Percentiles rank a stretch among this genome's conserved stretches.
Conservation (phyloP, 2,888 invertebrate species). For the Drosophila conformis region DNA sequence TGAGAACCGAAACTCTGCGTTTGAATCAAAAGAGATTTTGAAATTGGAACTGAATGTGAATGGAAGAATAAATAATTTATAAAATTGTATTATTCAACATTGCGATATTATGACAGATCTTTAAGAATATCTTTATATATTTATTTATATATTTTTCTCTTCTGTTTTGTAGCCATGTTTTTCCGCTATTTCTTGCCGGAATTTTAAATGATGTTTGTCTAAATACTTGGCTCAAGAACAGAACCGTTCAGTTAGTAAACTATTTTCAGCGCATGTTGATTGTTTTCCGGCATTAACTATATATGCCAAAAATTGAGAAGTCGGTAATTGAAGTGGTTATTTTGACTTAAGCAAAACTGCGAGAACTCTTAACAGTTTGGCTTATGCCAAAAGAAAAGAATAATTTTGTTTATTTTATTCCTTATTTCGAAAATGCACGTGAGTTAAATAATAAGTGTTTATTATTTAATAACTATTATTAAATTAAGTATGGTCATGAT, state of each 20-base stretch:
- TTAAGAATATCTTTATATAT: neutral
- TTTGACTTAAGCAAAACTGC: no score
- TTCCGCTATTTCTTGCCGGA: neutral
- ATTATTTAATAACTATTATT: neutral
- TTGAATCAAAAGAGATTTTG: neutral
- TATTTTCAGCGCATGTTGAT: constrained; percentile 36
- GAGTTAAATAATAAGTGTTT: neutral
- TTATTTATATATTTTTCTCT: no score
- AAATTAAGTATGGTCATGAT: neutral
- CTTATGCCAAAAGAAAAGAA: neutral
- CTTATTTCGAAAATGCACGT: no score
- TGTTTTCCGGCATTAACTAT: constrained; percentile 9
- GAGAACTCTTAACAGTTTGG: no score
- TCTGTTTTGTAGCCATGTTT: neutral
- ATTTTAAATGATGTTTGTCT: neutral
- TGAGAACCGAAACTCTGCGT: neutral
- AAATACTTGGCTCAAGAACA: neutral
- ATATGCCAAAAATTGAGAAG: neutral
- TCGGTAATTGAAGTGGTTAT: neutral
- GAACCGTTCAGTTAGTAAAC: neutral
- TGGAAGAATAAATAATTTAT: neutral
- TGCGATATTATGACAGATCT: neutral
- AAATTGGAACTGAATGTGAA: neutral
- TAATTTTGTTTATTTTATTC: neutral
- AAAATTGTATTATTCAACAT: neutral